Base-by-base conservation (phyloP, 2,113 vertebrate genomes). In the Toxotes jaculatrix region DNA sequence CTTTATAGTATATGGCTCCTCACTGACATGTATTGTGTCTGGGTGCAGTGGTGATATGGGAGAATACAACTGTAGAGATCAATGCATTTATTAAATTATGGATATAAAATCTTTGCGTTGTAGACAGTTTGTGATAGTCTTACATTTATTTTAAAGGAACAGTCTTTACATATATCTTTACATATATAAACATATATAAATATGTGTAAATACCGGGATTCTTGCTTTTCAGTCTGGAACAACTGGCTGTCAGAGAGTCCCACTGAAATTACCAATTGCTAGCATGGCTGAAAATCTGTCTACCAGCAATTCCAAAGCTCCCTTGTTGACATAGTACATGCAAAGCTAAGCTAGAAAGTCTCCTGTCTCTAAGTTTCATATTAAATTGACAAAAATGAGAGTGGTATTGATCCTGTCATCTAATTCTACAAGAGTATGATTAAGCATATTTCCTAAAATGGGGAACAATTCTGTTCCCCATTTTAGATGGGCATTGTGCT, bases 1-100 rank as follows among this genome's bases (percentile, higher is more conserved):
- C 40, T 21, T 68, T 73, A 57, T 64, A 71, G 62, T 76, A 71
- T 81, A 74, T 77, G 72, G 67, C 64, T 77, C 66, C 67, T 71
- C 21, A 23, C 56, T 59, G 73, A 64, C 51, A 79, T 61, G 63
- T 63, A 47, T 80, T 36, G 13, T 65, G 45, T 34, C n/a, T 65
- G 45, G 31, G 34, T 45, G 32, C 32, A 59, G 51, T 38, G 19
- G 12, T 62, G 27, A 19, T 64, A 49, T 66, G 10, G 11, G 12
- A 14, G 42, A 40, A 51, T 49, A 49, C 11, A 7, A 61, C 12
- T 21, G n/a, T 47, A 38, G 4, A 67, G 34, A 73, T 63, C 49
- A 34, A 60, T 63, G 53, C 1, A 47, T 27, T 42, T 16, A 38
- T 56, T 5, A 5, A 36, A 36, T 36, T 21, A 21, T 60, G 19